Percentiles rank a stretch among this genome's conserved stretches.
These are phyloP conservation scores for Lasiurus cinereus DNA, from an alignment of 2,113 vertebrate genomes.

Conservation along the genomic window DNA sequence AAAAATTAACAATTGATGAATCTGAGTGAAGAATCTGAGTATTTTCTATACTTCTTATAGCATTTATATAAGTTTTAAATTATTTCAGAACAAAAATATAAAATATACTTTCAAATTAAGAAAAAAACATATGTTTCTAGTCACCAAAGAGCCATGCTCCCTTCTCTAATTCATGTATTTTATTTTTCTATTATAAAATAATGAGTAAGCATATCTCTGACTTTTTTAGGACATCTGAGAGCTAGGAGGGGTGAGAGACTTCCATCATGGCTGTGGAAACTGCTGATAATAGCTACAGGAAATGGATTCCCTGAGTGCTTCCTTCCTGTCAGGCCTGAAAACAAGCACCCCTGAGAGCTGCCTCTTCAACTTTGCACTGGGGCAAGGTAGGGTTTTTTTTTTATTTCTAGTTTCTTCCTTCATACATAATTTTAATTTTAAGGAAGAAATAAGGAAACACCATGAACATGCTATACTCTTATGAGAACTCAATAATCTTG, in stretches of 20 bases:
- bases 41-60: conserved; percentile 21
- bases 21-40: not conserved
- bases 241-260: not conserved
- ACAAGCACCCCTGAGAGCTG: not conserved
- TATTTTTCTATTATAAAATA: conserved; percentile 82
- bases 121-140: conserved; percentile 85
- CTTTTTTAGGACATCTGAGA: conserved; percentile 7
- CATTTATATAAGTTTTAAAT: conserved; percentile 8
- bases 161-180: conserved; percentile 84
- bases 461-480: not conserved
- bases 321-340: conserved; percentile 28
- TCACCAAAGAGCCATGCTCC: conserved; percentile 82
- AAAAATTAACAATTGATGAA: not conserved
- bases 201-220: not conserved
- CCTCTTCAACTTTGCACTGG: not conserved
- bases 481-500: not conserved
- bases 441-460: not conserved
- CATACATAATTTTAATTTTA: not conserved
- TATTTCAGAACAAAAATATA: conserved; percentile 38
- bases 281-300: not conserved
- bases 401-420: conserved; percentile 32
- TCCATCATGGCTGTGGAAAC: not conserved
- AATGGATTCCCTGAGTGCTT: not conserved
- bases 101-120: conserved; percentile 71
- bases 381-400: not conserved